Base-by-base conservation (phyloP, 2,888 invertebrate genomes). In the Ectemnius cavifrons region DNA sequence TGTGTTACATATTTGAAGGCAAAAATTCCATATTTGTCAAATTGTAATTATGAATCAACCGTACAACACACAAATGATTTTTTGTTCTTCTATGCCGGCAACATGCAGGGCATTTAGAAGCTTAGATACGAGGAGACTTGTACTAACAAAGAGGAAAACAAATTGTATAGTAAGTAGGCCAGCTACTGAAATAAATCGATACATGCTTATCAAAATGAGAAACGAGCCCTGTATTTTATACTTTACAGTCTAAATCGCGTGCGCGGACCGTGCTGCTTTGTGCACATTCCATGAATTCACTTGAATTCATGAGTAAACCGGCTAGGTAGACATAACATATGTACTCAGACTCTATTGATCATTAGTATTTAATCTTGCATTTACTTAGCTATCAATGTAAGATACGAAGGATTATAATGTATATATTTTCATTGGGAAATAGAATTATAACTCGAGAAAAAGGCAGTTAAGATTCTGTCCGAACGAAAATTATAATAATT, bases 111-210 rank as follows among this genome's bases (percentile, higher is more conserved):
- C 70, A 77, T 77, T 73, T 52, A 52, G 70, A 80, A 74, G 72
- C 75, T 80, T 83, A 78, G 83, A 72, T 83, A 75, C 78, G 81
- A 82, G 75, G 78, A 74, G 77, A 81, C 80, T 86, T 85, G 88
- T 89, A 87, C 79, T 84, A 83, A 86, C 78, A 52, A 77, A 82
- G 73, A 76, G 75, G 80, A 75, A 84, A 79, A 68, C 71, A 87
- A 85, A 87, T 86, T 89, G 89, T 89, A 89, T 89, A 89, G 84
- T 83, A 85, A 86, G 82, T 88, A 89, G 88, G 82, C 52, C 52
- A 52, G 52, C 86, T 86, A 87, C 80, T 86, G 86, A 86, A 89
- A 88, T 89, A 88, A 88, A 88, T 86, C 77, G 66, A 84, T 77
- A 88, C 80, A 85, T 88, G 84, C 86, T 88, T 88, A 81, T 84